Conservation (phyloP, 2,113 vertebrate species). For the Scytalopus superciliaris region DNA sequence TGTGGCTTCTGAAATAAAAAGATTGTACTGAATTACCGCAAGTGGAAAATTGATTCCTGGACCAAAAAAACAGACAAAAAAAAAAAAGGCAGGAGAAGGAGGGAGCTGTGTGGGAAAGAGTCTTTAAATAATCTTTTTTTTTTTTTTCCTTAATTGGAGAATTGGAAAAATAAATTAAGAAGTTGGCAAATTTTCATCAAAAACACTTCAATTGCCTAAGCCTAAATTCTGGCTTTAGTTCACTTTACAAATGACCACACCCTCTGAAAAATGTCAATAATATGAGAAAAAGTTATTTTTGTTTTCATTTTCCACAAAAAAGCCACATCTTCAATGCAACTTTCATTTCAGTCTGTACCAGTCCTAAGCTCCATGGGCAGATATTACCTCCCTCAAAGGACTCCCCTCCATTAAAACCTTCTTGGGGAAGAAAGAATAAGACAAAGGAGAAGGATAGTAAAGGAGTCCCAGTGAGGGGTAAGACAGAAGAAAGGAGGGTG, state of each 20-base stretch:
- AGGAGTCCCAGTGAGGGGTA: not conserved
- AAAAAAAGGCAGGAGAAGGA: not conserved
- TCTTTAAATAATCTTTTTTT: not conserved
- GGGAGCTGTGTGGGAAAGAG: not conserved
- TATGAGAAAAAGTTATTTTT: not conserved
- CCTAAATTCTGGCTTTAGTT: not conserved
- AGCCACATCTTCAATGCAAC: not conserved
- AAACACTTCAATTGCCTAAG: constrained; percentile 6
- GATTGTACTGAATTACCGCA: not conserved
- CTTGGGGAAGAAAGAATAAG: not conserved
- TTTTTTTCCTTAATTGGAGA: not conserved
- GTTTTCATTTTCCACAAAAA: not conserved
- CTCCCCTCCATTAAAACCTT: not conserved
- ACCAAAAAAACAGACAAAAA: not conserved
- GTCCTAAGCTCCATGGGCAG: not conserved
- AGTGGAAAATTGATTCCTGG: not conserved
- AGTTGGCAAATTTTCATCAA: not conserved
- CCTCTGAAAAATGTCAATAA: constrained; percentile 3
- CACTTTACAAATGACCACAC: not conserved
- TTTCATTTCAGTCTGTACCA: not conserved
- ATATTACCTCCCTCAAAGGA: not conserved
- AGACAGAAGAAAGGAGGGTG: not conserved
- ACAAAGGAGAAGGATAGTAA: not conserved
- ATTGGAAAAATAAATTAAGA: not conserved
- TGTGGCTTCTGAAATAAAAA: not conserved